phyloP scores from a whole-genome alignment of 2,797 vertebrate genomes.

The Danio aesculapii region DNA sequence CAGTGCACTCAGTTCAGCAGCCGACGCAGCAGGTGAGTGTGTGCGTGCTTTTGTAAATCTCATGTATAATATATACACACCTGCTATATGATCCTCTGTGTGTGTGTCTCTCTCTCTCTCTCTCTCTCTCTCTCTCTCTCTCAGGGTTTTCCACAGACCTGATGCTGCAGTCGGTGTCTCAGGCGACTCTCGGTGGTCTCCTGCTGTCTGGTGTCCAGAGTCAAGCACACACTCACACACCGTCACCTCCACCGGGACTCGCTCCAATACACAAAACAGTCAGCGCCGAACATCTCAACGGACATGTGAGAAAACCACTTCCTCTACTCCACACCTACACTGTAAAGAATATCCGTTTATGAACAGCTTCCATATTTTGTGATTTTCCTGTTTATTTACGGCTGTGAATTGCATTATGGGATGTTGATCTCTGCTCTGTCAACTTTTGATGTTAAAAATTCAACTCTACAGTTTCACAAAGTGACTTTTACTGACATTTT shows the following conservation, averaged over 20 bases:
- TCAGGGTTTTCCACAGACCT: constrained; percentile 92
- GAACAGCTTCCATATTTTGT: too few relatives aligned
- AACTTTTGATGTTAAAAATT: too few relatives aligned
- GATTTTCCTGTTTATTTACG: neutral
- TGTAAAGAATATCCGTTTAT: too few relatives aligned
- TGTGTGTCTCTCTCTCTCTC: too few relatives aligned
- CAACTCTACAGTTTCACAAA: too few relatives aligned
- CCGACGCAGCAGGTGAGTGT: constrained; percentile 83
- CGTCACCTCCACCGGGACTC: constrained; percentile 94
- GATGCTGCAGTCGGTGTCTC: constrained; percentile 94
- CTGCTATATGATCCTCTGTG: neutral
- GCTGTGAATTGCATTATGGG: neutral
- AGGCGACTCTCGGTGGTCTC: constrained; percentile 92
- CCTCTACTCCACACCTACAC: too few relatives aligned
- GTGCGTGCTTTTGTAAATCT: neutral
- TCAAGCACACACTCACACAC: constrained; percentile 71
- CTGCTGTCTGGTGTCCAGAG: constrained; percentile 90
- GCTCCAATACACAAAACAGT: constrained; percentile 92
- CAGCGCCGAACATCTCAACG: constrained; percentile 68
- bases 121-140: too few relatives aligned
- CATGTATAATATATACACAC: neutral
- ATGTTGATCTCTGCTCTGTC: too few relatives aligned
- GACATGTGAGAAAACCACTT: constrained; percentile 48
- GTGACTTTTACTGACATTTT: too few relatives aligned
- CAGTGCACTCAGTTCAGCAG: constrained; percentile 83